Conservation (phyloP, 2,888 invertebrate species). For the Apotomis turbidana region DNA sequence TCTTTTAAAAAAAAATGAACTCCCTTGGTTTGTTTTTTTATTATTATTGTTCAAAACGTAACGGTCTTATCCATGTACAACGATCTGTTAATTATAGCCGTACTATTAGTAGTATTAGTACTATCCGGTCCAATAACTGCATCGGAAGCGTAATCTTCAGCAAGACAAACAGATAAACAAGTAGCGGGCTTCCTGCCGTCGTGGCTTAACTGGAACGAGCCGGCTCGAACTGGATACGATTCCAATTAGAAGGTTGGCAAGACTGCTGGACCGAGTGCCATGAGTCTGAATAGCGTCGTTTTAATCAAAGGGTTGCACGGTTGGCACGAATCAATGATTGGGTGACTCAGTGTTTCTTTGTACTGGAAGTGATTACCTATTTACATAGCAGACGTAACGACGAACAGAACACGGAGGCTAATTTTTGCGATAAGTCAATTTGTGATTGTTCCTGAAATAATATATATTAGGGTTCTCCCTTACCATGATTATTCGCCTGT, state of each 20-base stretch:
- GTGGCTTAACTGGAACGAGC: slow-evolving; percentile 33
- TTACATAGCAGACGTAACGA: neutral
- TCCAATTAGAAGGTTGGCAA: slow-evolving; percentile 41
- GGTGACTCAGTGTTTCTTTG: neutral
- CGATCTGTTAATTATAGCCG: neutral
- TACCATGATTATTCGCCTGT: too few species aligned
- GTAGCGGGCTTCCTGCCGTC: slow-evolving; percentile 32
- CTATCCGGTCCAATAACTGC: slow-evolving; percentile 11
- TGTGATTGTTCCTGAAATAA: too few species aligned
- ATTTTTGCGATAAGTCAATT: too few species aligned
- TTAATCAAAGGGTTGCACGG: slow-evolving; percentile 29
- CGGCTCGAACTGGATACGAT: slow-evolving; percentile 36
- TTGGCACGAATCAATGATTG: slow-evolving; percentile 11
- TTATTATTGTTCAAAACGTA: too few species aligned
- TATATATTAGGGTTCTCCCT: too few species aligned
- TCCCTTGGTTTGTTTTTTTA: too few species aligned
- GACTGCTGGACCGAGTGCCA: slow-evolving; percentile 28
- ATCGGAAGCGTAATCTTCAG: slow-evolving; percentile 17
- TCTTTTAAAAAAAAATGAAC: too few species aligned
- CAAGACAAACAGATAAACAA: slow-evolving; percentile 36
- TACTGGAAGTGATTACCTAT: neutral
- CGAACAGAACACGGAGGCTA: too few species aligned
- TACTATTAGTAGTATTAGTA: too few species aligned
- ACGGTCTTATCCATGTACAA: neutral
- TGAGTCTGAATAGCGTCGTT: slow-evolving; percentile 24